These are phyloP conservation scores for Dipodomys merriami DNA, from an alignment of 2,113 vertebrate genomes.

Conservation along the genomic window DNA sequence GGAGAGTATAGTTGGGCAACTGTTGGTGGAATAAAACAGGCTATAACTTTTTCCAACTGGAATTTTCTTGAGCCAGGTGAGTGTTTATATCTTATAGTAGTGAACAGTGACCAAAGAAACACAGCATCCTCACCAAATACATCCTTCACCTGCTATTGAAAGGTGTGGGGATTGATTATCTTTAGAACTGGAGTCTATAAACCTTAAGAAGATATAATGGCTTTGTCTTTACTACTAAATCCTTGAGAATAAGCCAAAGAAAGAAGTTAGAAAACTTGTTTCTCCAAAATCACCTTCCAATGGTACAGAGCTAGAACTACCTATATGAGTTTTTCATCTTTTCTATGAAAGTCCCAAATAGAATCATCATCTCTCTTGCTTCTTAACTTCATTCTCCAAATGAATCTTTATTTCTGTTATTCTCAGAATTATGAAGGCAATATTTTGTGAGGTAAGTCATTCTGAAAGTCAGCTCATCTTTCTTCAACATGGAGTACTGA, in stretches of 20 bases:
- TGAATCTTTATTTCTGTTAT: background rate
- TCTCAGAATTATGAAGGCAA: conserved; percentile 6
- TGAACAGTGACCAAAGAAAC: background rate
- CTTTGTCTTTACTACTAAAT: background rate
- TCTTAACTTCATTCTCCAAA: conserved; percentile 29
- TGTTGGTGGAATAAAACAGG: conserved; percentile 73
- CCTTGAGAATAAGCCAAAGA: background rate
- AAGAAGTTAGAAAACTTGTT: background rate
- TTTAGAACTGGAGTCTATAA: background rate
- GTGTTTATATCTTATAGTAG: background rate
- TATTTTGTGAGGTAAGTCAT: background rate
- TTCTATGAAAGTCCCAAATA: conserved; percentile 14
- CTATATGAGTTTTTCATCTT: background rate
- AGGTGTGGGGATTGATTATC: background rate
- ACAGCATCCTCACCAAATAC: background rate
- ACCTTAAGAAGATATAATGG: background rate
- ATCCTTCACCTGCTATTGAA: conserved; percentile 19
- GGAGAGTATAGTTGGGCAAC: conserved; percentile 93
- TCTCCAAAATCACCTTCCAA: background rate
- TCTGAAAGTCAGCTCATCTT: conserved; percentile 41
- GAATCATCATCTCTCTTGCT: conserved; percentile 49
- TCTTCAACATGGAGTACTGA: background rate
- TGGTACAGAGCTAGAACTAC: background rate
- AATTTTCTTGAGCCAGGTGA: conserved; percentile 91
- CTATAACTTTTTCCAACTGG: conserved; percentile 93